Conservation (phyloP, 2,888 invertebrate genomes). For the Unio pictorum region DNA sequence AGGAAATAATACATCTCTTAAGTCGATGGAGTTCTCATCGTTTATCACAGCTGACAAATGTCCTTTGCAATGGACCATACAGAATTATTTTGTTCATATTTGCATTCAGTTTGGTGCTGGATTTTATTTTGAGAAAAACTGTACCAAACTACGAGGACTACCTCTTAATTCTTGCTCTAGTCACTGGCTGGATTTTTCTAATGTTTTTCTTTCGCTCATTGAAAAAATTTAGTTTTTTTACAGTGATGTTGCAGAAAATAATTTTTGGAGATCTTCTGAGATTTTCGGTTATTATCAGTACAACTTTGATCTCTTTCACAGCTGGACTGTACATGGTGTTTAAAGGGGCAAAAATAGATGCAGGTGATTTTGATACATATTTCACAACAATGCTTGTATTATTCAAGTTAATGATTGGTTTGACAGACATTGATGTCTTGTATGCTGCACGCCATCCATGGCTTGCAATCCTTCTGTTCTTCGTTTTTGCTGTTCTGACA, state of each 20-base stretch:
- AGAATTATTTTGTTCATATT: conserved; percentile 36
- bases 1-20: conserved; percentile 18
- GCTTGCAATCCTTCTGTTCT: conserved; percentile 45
- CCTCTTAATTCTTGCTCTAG: conserved; percentile 42
- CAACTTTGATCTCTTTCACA: conserved; percentile 50
- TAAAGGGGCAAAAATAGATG: conserved; percentile 18
- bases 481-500: conserved; percentile 47
- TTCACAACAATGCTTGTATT: conserved; percentile 45
- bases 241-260: conserved; percentile 56
- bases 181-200: conserved; percentile 55
- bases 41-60: conserved; percentile 22
- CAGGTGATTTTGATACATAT: conserved; percentile 35
- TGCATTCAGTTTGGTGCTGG: conserved; percentile 35
- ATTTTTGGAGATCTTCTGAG: conserved; percentile 46
- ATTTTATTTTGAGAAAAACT: conserved; percentile 27
- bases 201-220: conserved; percentile 51
- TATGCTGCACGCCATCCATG: conserved; percentile 45
- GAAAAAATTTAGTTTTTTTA: conserved; percentile 55
- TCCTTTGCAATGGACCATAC: conserved; percentile 31
- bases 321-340: conserved; percentile 52
- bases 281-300: conserved; percentile 43
- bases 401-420: conserved; percentile 56
- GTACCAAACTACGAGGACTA: conserved; percentile 27
- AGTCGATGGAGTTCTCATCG: conserved; percentile 24
- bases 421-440: conserved; percentile 41